Base-by-base conservation (phyloP, 2,888 invertebrate genomes). In the Cryptophagus acutangulus region DNA sequence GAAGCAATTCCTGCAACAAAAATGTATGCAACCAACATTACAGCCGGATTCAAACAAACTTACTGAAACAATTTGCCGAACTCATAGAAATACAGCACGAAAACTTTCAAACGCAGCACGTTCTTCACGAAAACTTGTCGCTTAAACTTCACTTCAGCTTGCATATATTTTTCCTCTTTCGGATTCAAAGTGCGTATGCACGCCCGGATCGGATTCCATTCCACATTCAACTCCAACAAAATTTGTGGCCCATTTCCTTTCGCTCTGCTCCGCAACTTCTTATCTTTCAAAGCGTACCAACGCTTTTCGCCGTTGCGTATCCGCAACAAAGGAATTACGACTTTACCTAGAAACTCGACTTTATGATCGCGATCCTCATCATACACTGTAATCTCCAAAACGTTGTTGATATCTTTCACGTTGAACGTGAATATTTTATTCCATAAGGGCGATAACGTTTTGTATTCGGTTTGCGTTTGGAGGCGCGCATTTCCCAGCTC, bases 301-400 rank as follows among this genome's bases (percentile, higher is more conserved):
- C 89, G 75, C 64, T 91, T 91, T 62, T 93, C 93, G 0, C 92
- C 89, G 62, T 89, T 93, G 49, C 83, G 77, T 53, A 97, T 85
- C 58, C 81, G 77, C 44, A 62, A 41, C 2, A 84, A 82, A 6
- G 96, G 58, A 26, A 58, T 53, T 3, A 56, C 52, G 10, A 58
- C 38, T 44, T 57, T 58, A 1, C 99, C 99, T 9, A 99, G 73
- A 66, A 99, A 99, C 68, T 99, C 97, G 8, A 93, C 94, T 69
- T 96, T 96, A 67, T 96, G 95, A 66, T 95, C 94, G 45, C 94
- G 81, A 67, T 99, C 97, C 71, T 99, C 97, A 63, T 99, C 97
- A 67, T 85, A 97, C 0, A 99, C 93, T 0, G 96, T 96, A 36
- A 99, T 75, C 63, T 99, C 97, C 50, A 99, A 72, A 34, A 90